Conservation (phyloP, 2,113 vertebrate species). For the Canis aureus region DNA sequence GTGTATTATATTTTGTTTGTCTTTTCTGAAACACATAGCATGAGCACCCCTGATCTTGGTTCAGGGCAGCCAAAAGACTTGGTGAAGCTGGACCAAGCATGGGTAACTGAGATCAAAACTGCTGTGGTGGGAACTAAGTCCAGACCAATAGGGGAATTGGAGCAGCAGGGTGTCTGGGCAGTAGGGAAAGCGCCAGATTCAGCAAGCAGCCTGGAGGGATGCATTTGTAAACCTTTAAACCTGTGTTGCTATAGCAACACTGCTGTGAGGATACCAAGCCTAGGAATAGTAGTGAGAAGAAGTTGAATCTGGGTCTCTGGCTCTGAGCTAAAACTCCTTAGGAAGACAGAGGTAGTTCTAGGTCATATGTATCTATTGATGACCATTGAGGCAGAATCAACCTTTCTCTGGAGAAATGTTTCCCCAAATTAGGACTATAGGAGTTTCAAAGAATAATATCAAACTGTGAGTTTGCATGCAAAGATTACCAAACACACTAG, state of each 20-base stretch:
- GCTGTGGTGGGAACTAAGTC: neutral
- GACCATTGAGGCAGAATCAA: neutral
- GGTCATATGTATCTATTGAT: neutral
- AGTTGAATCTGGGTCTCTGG: neutral
- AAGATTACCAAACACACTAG: neutral
- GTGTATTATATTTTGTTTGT: neutral
- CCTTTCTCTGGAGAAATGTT: neutral
- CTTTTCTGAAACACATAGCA: neutral
- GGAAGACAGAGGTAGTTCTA: neutral
- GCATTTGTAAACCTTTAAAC: neutral
- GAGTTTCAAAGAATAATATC: neutral
- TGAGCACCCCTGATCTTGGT: neutral
- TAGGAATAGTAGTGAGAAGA: neutral
- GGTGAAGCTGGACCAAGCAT: neutral
- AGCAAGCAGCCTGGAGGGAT: neutral
- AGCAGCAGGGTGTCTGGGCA: neutral
- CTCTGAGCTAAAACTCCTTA: neutral
- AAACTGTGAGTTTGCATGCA: neutral
- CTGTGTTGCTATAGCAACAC: neutral
- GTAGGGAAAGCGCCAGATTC: too few species aligned
- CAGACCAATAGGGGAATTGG: neutral
- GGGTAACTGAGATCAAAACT: neutral
- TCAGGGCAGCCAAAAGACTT: neutral
- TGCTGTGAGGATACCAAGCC: neutral
- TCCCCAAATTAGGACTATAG: neutral